Percentiles rank a stretch among this genome's conserved stretches.
phyloP scores from a whole-genome alignment of 2,113 vertebrate species.

The Siniperca chuatsi region DNA sequence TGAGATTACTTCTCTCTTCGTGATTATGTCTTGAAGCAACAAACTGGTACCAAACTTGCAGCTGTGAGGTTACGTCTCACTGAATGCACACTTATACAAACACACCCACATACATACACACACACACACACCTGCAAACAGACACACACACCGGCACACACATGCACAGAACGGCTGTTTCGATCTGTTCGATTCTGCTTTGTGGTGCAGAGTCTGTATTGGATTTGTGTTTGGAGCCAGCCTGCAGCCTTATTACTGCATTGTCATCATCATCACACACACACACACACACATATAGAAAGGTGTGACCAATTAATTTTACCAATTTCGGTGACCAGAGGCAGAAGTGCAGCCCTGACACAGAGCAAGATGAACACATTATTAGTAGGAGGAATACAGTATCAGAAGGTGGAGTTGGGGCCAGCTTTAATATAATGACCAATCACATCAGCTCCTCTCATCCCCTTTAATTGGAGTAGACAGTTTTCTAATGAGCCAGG shows the following conservation, averaged over 20 bases:
- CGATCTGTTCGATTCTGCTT: constrained; percentile 48
- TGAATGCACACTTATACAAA: neutral
- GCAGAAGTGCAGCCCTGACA: constrained; percentile 7
- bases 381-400: constrained; percentile 28
- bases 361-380: constrained; percentile 32
- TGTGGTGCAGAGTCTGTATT: constrained; percentile 51
- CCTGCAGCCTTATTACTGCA: constrained; percentile 24
- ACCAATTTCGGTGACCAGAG: constrained; percentile 12
- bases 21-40: neutral
- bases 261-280: constrained; percentile 18
- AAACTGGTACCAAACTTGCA: neutral
- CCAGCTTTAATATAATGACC: constrained; percentile 22
- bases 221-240: constrained; percentile 54
- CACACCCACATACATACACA: neutral
- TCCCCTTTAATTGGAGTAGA: constrained; percentile 54
- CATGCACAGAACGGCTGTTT: constrained; percentile 4
- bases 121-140: neutral
- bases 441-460: constrained; percentile 44
- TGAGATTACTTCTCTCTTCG: neutral
- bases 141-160: neutral
- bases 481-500: constrained; percentile 60
- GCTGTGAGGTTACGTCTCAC: neutral
- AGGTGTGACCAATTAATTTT: constrained; percentile 37
- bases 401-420: constrained; percentile 32
- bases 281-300: constrained; percentile 12